Conservation (phyloP, 2,888 invertebrate genomes). For the Osmoderma eremita region DNA sequence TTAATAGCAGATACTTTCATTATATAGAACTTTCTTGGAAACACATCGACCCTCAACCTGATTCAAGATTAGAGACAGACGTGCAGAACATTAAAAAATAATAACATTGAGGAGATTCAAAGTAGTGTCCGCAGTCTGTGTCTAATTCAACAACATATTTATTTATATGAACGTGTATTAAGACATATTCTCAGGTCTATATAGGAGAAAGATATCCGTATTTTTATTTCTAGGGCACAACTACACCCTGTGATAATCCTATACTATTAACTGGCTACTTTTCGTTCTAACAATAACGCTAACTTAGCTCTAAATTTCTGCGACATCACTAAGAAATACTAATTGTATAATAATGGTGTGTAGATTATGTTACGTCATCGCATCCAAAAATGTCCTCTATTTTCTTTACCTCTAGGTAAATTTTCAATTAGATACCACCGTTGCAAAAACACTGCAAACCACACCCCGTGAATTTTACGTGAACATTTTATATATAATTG, state of each 20-base stretch:
- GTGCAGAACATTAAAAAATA: conserved; percentile 38
- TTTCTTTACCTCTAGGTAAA: not conserved
- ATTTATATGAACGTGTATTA: conserved; percentile 28
- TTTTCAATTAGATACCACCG: no score
- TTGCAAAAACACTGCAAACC: conserved; percentile 33
- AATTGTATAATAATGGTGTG: conserved; percentile 55
- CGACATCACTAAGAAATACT: conserved; percentile 61
- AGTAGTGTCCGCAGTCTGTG: conserved; percentile 39
- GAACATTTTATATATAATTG: not conserved
- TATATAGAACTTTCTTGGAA: conserved; percentile 33
- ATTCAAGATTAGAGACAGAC: conserved; percentile 31
- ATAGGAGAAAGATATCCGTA: conserved; percentile 51
- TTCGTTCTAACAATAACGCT: conserved; percentile 48
- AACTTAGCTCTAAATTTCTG: conserved; percentile 53
- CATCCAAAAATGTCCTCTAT: conserved; percentile 3
- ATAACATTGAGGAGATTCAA: conserved; percentile 31
- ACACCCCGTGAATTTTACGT: conserved; percentile 21
- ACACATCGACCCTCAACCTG: conserved; percentile 21
- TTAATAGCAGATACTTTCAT: conserved; percentile 31
- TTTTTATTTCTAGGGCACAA: conserved; percentile 60
- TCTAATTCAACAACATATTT: conserved; percentile 35
- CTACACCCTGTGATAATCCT: conserved; percentile 65
- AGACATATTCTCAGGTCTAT: conserved; percentile 48
- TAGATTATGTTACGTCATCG: conserved; percentile 47
- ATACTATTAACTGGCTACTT: conserved; percentile 62